Percentiles rank a stretch among this genome's conserved stretches.
Evolutionary conservation across 2,113 vertebrate species (phyloP).

Genomic region (Poeciliopsis prolifica): DNA sequence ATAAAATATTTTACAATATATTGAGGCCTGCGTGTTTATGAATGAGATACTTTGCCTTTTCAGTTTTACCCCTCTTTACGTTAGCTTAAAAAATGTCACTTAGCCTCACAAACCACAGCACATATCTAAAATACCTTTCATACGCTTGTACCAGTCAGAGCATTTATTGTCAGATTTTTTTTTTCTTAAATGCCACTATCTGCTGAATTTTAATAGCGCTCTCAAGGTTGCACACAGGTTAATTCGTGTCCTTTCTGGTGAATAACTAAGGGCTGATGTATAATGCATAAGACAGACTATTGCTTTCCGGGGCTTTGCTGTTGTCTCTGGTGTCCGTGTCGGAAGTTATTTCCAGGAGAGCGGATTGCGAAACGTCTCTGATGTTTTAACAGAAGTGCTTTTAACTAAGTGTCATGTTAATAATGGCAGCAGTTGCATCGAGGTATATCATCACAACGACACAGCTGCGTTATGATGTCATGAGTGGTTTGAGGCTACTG

Average conservation of each 20-base stretch:
- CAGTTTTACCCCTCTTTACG: background rate
- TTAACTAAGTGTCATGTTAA: slow-evolving; percentile 4
- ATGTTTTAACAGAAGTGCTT: slow-evolving; percentile 8
- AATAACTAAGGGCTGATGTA: slow-evolving; percentile 69
- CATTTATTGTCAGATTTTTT: slow-evolving; percentile 55
- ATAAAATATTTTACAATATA: no score
- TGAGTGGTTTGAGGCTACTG: slow-evolving; percentile 13
- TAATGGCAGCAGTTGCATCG: background rate
- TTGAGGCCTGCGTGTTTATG: background rate
- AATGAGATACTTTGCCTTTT: background rate
- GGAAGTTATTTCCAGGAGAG: slow-evolving; percentile 22
- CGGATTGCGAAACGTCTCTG: slow-evolving; percentile 1
- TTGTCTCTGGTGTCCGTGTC: slow-evolving; percentile 46
- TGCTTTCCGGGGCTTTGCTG: slow-evolving; percentile 40
- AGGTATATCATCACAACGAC: background rate
- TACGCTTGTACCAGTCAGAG: background rate
- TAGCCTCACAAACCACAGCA: background rate
- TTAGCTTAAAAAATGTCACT: background rate
- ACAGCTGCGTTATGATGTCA: background rate
- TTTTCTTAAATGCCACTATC: slow-evolving; percentile 29
- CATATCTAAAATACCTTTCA: slow-evolving; percentile 45
- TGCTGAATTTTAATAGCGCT: slow-evolving; percentile 68
- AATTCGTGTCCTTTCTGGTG: slow-evolving; percentile 61
- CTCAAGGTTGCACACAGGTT: slow-evolving; percentile 61
- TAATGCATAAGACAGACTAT: slow-evolving; percentile 61